phyloP scores from a whole-genome alignment of 2,797 vertebrate species.

The Acanthis flammea region DNA sequence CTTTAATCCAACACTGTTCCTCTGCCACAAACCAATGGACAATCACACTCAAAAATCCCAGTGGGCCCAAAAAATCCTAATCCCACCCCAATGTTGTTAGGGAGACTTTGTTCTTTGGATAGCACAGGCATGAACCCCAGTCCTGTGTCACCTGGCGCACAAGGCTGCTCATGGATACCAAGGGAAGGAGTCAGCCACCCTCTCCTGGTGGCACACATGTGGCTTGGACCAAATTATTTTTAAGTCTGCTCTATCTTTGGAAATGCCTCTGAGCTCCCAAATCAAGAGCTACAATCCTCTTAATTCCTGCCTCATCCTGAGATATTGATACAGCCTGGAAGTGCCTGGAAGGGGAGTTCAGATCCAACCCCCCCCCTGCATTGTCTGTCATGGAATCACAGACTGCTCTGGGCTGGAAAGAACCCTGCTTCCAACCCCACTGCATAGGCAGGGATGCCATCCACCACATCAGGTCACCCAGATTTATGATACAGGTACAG shows the following conservation, averaged over 20 bases:
- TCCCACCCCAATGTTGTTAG: fast-evolving
- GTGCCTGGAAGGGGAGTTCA: background rate
- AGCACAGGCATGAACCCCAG: background rate
- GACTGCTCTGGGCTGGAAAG: background rate
- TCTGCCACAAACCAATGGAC: background rate
- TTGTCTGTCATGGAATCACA: fast-evolving
- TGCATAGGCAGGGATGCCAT: background rate
- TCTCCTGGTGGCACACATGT: background rate
- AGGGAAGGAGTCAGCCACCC: background rate
- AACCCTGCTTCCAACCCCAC: background rate
- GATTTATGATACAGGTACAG: background rate
- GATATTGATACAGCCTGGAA: fast-evolving
- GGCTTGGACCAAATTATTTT: background rate
- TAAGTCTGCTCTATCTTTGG: background rate
- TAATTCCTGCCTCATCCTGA: background rate
- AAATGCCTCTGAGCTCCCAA: background rate
- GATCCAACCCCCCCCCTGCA: background rate
- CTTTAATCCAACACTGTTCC: background rate
- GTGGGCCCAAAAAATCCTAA: background rate
- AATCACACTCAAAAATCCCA: background rate
- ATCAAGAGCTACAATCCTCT: background rate
- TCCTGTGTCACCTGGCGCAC: background rate
- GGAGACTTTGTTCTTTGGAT: background rate
- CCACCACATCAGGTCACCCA: background rate
- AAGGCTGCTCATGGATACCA: background rate